Evolutionary conservation across 2,113 vertebrate genomes (phyloP).

Genomic region (Rhinopomastus cyanomelas): DNA sequence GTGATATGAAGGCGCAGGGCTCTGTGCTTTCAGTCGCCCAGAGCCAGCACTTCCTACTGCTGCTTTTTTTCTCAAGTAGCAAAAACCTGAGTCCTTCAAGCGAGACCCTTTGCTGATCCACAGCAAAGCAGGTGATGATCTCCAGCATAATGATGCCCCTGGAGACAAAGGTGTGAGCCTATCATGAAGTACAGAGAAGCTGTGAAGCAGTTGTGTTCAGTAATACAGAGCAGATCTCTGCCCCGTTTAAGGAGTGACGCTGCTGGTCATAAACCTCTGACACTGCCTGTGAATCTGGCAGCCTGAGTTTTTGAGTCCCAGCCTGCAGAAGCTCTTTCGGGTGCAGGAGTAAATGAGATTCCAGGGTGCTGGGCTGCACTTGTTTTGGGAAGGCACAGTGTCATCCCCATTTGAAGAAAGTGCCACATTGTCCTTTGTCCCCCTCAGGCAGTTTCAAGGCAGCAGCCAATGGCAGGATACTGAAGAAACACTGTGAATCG

Average conservation of each 20-base stretch:
- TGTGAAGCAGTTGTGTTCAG: background rate
- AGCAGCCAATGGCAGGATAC: slow-evolving; percentile 90
- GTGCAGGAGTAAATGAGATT: background rate
- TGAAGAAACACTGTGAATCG: slow-evolving; percentile 97
- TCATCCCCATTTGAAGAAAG: background rate
- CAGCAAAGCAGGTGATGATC: background rate
- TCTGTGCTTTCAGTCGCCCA: background rate
- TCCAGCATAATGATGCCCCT: background rate
- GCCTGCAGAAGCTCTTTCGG: accelerated
- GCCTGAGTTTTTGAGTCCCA: background rate
- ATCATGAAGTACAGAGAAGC: background rate
- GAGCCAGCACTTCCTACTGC: background rate
- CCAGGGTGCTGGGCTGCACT: background rate
- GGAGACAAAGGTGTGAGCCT: background rate
- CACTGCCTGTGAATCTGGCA: background rate
- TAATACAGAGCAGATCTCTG: background rate
- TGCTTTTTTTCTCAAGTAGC: background rate
- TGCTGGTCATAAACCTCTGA: background rate
- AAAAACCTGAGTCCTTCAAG: background rate
- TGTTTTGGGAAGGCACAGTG: background rate
- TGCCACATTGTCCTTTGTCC: background rate
- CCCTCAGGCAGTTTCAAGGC: slow-evolving; percentile 94
- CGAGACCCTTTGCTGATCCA: background rate
- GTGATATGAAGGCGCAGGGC: background rate
- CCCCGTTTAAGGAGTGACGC: background rate